phyloP scores from a whole-genome alignment of 2,888 invertebrate species.

The Eretmocerus hayati region DNA sequence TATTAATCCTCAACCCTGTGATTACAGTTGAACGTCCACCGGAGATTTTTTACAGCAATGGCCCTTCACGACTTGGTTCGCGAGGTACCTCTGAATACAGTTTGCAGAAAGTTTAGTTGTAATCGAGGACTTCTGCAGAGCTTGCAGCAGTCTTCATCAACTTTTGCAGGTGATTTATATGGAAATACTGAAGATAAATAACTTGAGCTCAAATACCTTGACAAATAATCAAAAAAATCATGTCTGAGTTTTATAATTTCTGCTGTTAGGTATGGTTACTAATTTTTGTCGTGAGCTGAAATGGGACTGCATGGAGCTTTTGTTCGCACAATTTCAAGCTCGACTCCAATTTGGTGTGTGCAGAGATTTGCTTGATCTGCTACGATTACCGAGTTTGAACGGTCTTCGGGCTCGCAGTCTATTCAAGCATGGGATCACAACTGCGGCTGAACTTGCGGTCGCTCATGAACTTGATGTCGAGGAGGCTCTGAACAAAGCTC shows the following conservation, averaged over 20 bases:
- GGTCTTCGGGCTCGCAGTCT: conserved; percentile 78
- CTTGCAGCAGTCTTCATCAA: conserved; percentile 88
- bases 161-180: conserved; percentile 74
- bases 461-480: conserved; percentile 65
- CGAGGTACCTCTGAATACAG: conserved; percentile 74
- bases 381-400: conserved; percentile 76
- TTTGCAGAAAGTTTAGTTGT: conserved; percentile 79
- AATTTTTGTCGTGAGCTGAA: conserved; percentile 90
- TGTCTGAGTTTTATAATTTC: background rate
- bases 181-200: background rate
- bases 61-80: conserved; percentile 89
- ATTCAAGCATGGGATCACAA: conserved; percentile 73
- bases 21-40: conserved; percentile 40
- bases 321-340: conserved; percentile 89
- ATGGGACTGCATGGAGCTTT: conserved; percentile 83
- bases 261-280: conserved; percentile 79
- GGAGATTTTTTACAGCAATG: conserved; percentile 80
- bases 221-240: background rate
- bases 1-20: too few relatives aligned
- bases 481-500: conserved; percentile 66
- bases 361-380: conserved; percentile 84
- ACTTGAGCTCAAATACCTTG: background rate
- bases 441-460: conserved; percentile 70
- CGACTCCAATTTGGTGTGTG: conserved; percentile 91
- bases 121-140: conserved; percentile 87